These are phyloP conservation scores for Neodiprion lecontei DNA, from an alignment of 1,140 invertebrate genomes.

Conservation along the genomic window DNA sequence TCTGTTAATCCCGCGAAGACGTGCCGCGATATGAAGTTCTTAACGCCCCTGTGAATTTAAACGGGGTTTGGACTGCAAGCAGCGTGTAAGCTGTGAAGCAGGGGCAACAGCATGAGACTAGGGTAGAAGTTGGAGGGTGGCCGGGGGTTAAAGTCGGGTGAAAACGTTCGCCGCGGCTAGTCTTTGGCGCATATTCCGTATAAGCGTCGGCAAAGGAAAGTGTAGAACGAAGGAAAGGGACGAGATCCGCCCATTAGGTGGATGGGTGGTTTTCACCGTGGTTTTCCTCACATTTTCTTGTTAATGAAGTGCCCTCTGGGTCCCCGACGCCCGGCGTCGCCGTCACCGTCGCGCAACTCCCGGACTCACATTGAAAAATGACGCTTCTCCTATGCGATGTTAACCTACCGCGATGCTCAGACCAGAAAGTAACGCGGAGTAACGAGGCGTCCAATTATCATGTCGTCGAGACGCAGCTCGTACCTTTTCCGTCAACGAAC, in stretches of 20 bases:
- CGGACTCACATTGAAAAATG: not conserved
- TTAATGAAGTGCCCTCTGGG: constrained; percentile 39
- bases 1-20: too few relatives aligned
- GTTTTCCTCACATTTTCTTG: constrained; percentile 26
- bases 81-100: too few relatives aligned
- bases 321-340: constrained; percentile 7
- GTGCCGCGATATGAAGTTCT: too few relatives aligned
- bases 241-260: not conserved
- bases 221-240: not conserved
- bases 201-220: not conserved
- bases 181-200: not conserved
- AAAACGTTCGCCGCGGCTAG: not conserved
- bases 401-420: constrained; percentile 24
- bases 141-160: too few relatives aligned
- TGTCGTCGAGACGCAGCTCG: constrained; percentile 29
- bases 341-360: not conserved
- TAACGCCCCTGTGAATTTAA: too few relatives aligned
- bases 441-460: constrained; percentile 53
- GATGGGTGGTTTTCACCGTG: not conserved
- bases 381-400: not conserved
- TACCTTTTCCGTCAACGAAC: not conserved
- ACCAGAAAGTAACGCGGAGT: constrained; percentile 29
- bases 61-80: too few relatives aligned
- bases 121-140: too few relatives aligned
- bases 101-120: too few relatives aligned